Evolutionary conservation across 2,888 invertebrate genomes (phyloP), one percentile per base, ranked within the genome.

Genomic region (Drosophila sordidapex): DNA sequence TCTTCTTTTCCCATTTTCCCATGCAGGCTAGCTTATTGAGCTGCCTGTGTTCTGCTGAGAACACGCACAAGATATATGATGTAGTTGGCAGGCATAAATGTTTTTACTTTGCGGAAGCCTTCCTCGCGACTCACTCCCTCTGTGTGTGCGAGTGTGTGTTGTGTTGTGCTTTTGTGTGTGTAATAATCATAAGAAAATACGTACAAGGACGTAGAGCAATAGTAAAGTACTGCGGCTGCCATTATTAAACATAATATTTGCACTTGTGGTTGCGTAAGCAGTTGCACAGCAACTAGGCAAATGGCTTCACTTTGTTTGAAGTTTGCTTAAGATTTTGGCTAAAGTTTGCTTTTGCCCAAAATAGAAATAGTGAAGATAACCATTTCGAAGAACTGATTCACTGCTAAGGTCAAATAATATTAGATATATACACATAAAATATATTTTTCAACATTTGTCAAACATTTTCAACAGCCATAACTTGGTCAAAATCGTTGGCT

Each of bases 241-340:
- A 78, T 78, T 79, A 78, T 65, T 78, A 70, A 74, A 67, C 70
- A 74, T 29, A 78, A 78, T 78, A 79, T 78, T 78, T 79, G 64
- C 52, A 35, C 61, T 67, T 63, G 49, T 48, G 61, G 69, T 74
- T 59, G 63, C 36, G 13, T 36, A 43, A 57, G 57, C 43, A 43
- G 48, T 61, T 68, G 33, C 38, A n/a, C 13, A 49, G 52, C 35
- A 48, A 31, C 33, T 11, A n/a, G 29, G 15, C 11, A 65, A 65
- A 49, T 52, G 58, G 31, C n/a, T 27, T 27, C 21, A 31, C 51
- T 40, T 15, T 53, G 13, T 40, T 65, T 46, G 15, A 31, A 21
- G 51, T 40, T 25, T 53, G 8, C n/a, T 69, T 27, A 25, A 57
- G 35, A 35, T 51, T 54, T 54, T 36, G 4, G 40, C 40, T 15